These are phyloP conservation scores for Aplochiton taeniatus DNA, from an alignment of 2,797 vertebrate genomes.

Conservation along the genomic window DNA sequence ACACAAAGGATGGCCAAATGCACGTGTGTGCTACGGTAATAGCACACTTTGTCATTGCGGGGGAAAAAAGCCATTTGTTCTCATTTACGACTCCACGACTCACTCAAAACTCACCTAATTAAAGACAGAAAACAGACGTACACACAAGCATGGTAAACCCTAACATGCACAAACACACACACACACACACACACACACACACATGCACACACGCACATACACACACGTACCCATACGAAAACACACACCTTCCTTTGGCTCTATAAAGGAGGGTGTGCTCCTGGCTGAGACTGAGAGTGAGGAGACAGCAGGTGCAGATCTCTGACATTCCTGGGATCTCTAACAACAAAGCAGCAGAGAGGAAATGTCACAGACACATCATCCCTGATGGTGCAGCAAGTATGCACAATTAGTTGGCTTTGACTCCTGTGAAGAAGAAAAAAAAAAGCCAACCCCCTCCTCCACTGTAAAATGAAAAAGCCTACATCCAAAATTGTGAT, in stretches of 20 bases:
- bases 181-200: constrained; percentile 1
- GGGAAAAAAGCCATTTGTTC: too few species aligned
- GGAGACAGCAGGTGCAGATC: constrained; percentile 52
- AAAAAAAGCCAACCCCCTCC: constrained; percentile 29
- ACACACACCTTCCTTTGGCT: background rate
- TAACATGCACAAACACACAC: constrained; percentile 8
- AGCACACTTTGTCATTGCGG: too few species aligned
- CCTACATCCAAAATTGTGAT: constrained; percentile 54
- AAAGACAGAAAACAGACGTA: too few species aligned
- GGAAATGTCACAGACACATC: constrained; percentile 64
- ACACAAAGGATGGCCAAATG: too few species aligned
- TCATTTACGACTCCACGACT: too few species aligned
- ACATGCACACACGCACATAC: background rate
- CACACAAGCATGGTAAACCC: constrained; percentile 24
- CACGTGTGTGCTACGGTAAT: too few species aligned
- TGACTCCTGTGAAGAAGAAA: constrained; percentile 48
- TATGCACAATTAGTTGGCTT: constrained; percentile 63
- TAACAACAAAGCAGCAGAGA: constrained; percentile 61
- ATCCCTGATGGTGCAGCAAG: constrained; percentile 44
- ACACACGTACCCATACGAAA: background rate
- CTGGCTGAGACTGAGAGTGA: constrained; percentile 15
- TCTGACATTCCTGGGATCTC: constrained; percentile 56
- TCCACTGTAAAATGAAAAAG: constrained; percentile 39
- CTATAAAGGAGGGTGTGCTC: constrained; percentile 18
- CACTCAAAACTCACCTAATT: too few species aligned